phyloP scores from a whole-genome alignment of 2,888 invertebrate genomes.

The Andricus curvator region DNA sequence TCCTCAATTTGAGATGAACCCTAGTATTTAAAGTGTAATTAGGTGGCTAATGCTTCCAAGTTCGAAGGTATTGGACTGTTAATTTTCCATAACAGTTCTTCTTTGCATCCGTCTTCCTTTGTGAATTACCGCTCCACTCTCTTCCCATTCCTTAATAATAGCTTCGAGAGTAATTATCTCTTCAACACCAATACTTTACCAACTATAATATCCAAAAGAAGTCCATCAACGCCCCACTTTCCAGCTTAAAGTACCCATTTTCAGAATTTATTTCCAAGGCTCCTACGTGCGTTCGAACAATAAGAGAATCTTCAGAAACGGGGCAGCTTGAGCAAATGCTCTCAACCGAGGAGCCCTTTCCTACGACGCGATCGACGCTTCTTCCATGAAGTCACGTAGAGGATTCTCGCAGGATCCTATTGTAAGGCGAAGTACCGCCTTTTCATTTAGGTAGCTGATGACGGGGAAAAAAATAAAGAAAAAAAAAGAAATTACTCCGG shows the following conservation, averaged over 20 bases:
- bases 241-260: constrained; percentile 14
- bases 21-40: too few species aligned
- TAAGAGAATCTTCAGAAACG: constrained; percentile 30
- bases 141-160: not conserved
- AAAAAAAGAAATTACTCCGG: constrained; percentile 16
- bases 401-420: constrained; percentile 47
- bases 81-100: not conserved
- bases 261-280: constrained; percentile 28
- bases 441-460: constrained; percentile 56
- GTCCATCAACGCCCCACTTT: constrained; percentile 2
- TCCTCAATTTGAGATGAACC: too few species aligned
- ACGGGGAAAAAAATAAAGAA: constrained; percentile 40
- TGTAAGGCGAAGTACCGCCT: constrained; percentile 52
- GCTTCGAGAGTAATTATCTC: not conserved
- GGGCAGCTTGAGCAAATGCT: constrained; percentile 17
- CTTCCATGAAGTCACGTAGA: constrained; percentile 52
- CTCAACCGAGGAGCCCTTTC: constrained; percentile 20
- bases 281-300: constrained; percentile 22
- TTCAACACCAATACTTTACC: not conserved
- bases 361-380: constrained; percentile 47
- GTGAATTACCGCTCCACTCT: not conserved
- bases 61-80: not conserved
- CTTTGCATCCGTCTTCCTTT: not conserved
- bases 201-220: not conserved
- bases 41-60: too few species aligned